A percentile compares a stretch with the other conserved stretches of the same genome.
phyloP scores from a whole-genome alignment of 2,113 vertebrate species.

The Loxodonta africana region DNA sequence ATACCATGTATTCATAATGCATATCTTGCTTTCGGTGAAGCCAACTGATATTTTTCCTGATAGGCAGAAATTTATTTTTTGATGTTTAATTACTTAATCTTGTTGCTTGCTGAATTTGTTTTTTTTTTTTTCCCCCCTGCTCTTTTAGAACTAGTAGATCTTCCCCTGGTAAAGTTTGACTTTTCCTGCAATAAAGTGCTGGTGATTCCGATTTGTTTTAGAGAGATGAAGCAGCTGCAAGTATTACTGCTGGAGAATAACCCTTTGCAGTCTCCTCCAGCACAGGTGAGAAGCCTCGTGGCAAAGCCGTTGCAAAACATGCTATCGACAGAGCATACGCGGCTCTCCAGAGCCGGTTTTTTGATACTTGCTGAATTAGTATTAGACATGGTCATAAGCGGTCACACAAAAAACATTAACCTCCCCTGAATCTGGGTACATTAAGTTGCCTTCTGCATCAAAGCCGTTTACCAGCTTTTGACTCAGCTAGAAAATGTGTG shows the following conservation, averaged over 20 bases:
- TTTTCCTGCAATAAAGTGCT: conserved; percentile 99
- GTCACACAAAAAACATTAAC: background rate
- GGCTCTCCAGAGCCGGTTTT: background rate
- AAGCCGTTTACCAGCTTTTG: background rate
- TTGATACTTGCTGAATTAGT: background rate
- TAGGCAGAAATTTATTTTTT: background rate
- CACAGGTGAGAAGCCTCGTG: conserved; percentile 91
- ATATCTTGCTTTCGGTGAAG: background rate
- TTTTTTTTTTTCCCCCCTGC: conserved; percentile 46
- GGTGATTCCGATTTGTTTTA: conserved; percentile 95
- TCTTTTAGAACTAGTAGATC: conserved; percentile 93
- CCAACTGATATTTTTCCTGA: background rate
- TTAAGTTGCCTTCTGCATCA: background rate
- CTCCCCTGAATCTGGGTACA: background rate
- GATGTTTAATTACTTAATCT: conserved; percentile 26
- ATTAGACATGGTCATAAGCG: background rate
- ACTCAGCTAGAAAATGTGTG: background rate
- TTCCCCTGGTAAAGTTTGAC: conserved; percentile 98
- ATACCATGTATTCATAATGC: background rate
- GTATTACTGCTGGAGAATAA: conserved; percentile 96
- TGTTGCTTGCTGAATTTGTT: conserved; percentile 70
- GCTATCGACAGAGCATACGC: fast-evolving
- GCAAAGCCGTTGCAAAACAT: background rate
- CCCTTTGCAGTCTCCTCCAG: conserved; percentile 97
- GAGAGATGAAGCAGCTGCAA: conserved; percentile 96